phyloP scores from a whole-genome alignment of 2,888 invertebrate genomes.

The Vesta saturnalis region DNA sequence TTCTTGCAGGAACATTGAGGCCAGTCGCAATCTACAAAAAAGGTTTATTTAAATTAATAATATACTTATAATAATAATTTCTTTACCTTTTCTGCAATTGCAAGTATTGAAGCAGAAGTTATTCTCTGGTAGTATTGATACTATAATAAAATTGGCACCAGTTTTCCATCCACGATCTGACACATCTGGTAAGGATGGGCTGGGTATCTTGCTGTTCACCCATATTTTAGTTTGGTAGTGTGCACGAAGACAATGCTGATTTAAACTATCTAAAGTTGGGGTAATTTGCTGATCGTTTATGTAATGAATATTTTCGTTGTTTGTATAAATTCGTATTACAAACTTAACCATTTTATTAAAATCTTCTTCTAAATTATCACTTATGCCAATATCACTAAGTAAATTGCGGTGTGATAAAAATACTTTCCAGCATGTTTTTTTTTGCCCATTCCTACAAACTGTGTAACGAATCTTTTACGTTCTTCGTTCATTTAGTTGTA shows the following conservation, averaged over 20 bases:
- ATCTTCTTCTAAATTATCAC: neutral
- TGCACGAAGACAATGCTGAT: neutral
- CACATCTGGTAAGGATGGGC: neutral
- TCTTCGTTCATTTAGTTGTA: no score
- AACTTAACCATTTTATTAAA: neutral
- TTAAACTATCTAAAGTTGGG: neutral
- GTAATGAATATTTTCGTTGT: no score
- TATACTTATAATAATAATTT: no score
- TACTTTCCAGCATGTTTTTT: constrained; percentile 34
- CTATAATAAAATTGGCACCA: neutral
- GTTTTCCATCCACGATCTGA: neutral
- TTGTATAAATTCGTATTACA: no score
- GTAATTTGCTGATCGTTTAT: no score
- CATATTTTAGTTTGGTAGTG: constrained; percentile 13
- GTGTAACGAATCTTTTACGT: no score
- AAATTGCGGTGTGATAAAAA: no score
- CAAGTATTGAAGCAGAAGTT: neutral
- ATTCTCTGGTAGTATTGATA: neutral
- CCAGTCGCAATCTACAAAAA: no score
- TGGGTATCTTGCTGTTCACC: neutral
- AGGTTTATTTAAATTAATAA: no score
- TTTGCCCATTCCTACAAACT: constrained; percentile 37
- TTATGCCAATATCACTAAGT: neutral
- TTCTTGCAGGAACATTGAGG: no score
- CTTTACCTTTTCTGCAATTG: neutral